phyloP scores from a whole-genome alignment of 2,797 vertebrate species.

The Nannoperca obscura region DNA sequence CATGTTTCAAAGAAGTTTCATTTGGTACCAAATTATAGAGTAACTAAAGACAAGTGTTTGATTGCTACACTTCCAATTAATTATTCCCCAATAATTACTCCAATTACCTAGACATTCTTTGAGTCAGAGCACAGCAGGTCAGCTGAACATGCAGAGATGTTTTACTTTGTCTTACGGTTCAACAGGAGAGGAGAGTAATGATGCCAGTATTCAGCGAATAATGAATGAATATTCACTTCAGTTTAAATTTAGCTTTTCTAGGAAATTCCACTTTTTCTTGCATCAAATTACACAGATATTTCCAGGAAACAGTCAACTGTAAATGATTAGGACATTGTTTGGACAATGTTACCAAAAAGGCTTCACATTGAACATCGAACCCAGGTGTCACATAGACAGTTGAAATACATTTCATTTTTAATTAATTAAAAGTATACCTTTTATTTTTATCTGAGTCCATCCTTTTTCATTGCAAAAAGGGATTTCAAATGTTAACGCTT shows the following conservation, averaged over 20 bases:
- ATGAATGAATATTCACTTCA: background rate
- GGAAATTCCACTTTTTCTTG: background rate
- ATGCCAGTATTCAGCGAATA: background rate
- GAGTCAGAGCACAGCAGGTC: background rate
- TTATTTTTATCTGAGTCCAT: too few species aligned
- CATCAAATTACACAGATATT: background rate
- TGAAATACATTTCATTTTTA: background rate
- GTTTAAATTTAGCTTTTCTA: background rate
- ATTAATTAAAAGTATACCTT: too few species aligned
- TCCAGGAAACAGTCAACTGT: background rate
- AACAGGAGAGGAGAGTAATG: background rate
- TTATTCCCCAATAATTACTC: background rate
- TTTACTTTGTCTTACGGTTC: background rate
- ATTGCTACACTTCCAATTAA: background rate
- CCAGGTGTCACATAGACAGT: background rate
- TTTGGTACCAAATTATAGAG: background rate
- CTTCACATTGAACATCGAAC: background rate
- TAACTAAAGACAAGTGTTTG: background rate
- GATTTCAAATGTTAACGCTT: conserved; percentile 1
- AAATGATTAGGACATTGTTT: background rate
- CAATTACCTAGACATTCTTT: background rate
- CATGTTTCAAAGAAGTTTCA: background rate
- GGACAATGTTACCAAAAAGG: background rate
- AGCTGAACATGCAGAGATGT: background rate
- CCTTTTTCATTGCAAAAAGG: background rate